These are phyloP conservation scores for Pseudococcus viburni DNA, from an alignment of 2,888 invertebrate species.

Conservation along the genomic window DNA sequence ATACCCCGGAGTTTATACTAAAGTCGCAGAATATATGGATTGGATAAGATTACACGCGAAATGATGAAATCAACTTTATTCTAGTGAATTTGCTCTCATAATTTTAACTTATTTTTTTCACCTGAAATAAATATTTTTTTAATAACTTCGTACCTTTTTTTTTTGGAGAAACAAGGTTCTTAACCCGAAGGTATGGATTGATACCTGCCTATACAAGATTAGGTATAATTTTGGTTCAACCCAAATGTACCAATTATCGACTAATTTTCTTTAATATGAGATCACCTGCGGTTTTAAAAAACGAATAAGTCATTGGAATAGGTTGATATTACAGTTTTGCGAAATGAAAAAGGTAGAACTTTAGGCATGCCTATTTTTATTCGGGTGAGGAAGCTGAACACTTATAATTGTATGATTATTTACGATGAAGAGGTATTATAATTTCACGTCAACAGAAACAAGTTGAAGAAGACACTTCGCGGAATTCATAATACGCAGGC, in stretches of 20 bases:
- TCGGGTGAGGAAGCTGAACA: not conserved
- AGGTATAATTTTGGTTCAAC: not conserved
- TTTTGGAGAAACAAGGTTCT: not conserved
- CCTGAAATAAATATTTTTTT: slow-evolving; percentile 11
- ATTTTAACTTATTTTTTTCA: not conserved
- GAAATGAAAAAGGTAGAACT: not conserved
- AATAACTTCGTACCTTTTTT: not conserved
- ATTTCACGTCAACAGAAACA: not conserved
- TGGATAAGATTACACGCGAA: slow-evolving; percentile 74
- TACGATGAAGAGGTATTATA: not conserved
- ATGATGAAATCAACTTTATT: not conserved
- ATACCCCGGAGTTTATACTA: slow-evolving; percentile 81
- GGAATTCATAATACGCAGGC: not conserved
- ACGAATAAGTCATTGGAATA: not conserved
- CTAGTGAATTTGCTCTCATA: not conserved
- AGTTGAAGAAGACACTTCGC: not conserved
- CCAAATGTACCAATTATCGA: not conserved
- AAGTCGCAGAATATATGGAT: slow-evolving; percentile 78
- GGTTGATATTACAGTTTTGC: not conserved
- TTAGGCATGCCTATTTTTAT: not conserved
- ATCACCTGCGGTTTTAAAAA: slow-evolving; percentile 19
- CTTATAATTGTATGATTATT: not conserved
- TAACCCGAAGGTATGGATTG: not conserved
- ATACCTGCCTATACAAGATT: not conserved
- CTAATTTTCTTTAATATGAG: slow-evolving; percentile 15